Evolutionary conservation across 2,113 vertebrate species (phyloP).

Genomic region (Brienomyrus longianalis): DNA sequence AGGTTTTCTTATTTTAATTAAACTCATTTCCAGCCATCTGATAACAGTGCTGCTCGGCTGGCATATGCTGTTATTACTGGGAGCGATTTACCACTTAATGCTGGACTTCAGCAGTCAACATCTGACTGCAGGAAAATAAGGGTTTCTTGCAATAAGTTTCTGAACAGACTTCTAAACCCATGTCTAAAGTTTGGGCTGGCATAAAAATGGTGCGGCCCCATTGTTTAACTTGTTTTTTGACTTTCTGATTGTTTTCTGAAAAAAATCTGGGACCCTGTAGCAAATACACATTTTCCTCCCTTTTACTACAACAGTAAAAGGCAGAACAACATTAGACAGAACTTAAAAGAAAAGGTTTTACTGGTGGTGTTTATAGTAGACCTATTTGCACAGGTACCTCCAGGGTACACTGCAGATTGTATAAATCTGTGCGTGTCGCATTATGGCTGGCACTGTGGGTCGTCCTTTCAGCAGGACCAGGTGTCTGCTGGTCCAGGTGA

Average conservation of each 20-base stretch:
- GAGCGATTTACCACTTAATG: background rate
- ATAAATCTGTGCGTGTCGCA: background rate
- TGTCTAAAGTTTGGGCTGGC: background rate
- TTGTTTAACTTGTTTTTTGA: background rate
- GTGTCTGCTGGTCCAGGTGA: background rate
- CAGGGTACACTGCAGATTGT: conserved; percentile 22
- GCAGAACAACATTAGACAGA: conserved; percentile 24
- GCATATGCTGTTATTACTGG: background rate
- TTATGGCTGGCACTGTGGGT: background rate
- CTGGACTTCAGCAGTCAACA: background rate
- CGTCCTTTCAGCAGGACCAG: background rate
- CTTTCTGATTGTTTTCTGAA: background rate
- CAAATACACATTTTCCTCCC: conserved; percentile 25
- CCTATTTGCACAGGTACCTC: conserved; percentile 33
- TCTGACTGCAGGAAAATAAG: background rate
- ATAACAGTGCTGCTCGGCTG: background rate
- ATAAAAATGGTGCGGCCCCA: too few relatives aligned
- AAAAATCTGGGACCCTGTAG: conserved; percentile 8
- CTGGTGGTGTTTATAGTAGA: conserved; percentile 26
- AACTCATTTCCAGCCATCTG: conserved; percentile 9
- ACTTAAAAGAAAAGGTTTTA: conserved; percentile 28
- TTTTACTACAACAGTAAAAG: background rate
- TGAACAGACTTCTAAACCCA: background rate
- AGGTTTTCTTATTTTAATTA: conserved; percentile 14
- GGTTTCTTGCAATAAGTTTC: background rate